Percentiles rank a stretch among this genome's conserved stretches.
phyloP scores from a whole-genome alignment of 2,888 invertebrate species.

The Scelioninae gen. 1 region DNA sequence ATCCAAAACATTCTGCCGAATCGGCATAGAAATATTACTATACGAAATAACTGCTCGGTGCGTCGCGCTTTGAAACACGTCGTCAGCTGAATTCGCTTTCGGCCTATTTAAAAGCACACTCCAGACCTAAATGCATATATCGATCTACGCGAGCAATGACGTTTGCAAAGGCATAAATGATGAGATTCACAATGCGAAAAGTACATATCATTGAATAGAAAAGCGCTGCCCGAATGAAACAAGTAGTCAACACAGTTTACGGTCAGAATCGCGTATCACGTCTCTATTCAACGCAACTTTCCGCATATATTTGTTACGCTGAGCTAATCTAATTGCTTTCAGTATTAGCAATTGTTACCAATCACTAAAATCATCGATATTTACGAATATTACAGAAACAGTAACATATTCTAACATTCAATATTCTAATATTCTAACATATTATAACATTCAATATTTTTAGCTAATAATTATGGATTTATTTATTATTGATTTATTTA shows the following conservation, averaged over 20 bases:
- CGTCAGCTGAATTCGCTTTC: conserved; percentile 22
- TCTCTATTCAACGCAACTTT: conserved; percentile 12
- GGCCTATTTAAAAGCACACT: conserved; percentile 51
- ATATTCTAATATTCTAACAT: no score
- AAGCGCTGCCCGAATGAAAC: conserved; percentile 22
- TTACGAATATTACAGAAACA: no score
- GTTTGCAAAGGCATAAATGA: conserved; percentile 63
- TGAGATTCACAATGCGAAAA: conserved; percentile 58
- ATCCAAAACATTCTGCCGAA: not conserved
- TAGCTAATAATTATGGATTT: no score
- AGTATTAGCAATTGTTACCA: conserved; percentile 1
- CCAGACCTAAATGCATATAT: conserved; percentile 56
- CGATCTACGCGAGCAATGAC: conserved; percentile 39
- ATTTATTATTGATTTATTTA: no score
- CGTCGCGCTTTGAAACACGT: not conserved
- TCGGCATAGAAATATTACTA: not conserved
- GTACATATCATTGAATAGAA: conserved; percentile 33
- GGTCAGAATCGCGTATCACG: conserved; percentile 39
- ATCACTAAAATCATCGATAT: no score
- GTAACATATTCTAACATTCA: no score
- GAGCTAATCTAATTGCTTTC: conserved; percentile 30
- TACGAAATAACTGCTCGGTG: not conserved
- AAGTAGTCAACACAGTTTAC: conserved; percentile 50
- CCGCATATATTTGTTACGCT: not conserved
- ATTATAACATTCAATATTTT: no score